Percentiles rank a stretch among this genome's conserved stretches.
These are phyloP conservation scores for Alauda arvensis DNA, from an alignment of 2,797 vertebrate species.

Conservation along the genomic window DNA sequence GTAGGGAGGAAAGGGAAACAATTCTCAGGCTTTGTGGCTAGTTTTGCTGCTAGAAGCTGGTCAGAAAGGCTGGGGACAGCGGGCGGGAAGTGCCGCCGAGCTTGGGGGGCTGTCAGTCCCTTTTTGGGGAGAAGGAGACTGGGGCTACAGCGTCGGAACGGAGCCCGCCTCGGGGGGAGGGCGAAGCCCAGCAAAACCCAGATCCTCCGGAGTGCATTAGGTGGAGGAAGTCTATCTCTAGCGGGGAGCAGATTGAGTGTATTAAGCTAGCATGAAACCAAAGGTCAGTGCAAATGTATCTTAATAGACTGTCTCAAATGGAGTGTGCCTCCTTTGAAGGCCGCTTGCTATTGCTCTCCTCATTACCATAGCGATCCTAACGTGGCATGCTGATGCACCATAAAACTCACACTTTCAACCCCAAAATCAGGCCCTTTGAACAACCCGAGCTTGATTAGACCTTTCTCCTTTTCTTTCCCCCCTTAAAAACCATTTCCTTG, in stretches of 20 bases:
- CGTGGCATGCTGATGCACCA: constrained; percentile 80
- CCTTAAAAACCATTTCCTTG: constrained; percentile 83
- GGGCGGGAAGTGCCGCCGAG: neutral
- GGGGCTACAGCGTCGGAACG: neutral
- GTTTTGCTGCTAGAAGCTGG: neutral
- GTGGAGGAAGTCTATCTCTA: constrained; percentile 61
- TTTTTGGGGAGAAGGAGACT: neutral
- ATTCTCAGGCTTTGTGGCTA: neutral
- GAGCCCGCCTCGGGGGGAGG: neutral
- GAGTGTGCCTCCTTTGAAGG: constrained; percentile 83
- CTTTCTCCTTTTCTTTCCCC: constrained; percentile 83
- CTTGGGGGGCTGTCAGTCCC: neutral
- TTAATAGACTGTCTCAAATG: constrained; percentile 85
- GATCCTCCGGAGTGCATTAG: neutral
- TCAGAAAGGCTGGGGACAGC: neutral
- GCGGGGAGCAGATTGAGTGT: constrained; percentile 73
- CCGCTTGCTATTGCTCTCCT: constrained; percentile 75
- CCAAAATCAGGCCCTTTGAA: constrained; percentile 83
- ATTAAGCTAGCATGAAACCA: constrained; percentile 81
- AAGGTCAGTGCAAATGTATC: constrained; percentile 84
- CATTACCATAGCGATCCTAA: constrained; percentile 84
- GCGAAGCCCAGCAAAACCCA: neutral
- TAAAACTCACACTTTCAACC: constrained; percentile 86
- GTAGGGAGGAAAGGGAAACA: neutral
- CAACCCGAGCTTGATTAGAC: constrained; percentile 84